A percentile compares a stretch with the other conserved stretches of the same genome.
phyloP scores from a whole-genome alignment of 35 echinoderm and acorn worm genomes.

The Lytechinus pictus region DNA sequence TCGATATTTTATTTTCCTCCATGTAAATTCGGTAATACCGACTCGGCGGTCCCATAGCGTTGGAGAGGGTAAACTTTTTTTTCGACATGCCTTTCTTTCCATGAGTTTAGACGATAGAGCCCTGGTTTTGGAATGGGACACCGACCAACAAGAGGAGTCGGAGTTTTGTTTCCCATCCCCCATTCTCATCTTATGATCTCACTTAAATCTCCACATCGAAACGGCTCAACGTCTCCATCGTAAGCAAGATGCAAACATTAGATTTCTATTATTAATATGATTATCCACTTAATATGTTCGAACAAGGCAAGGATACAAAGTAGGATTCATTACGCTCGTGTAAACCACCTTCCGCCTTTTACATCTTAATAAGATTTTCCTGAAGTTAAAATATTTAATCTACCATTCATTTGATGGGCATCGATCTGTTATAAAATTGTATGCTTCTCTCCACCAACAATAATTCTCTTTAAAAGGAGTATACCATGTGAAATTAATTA shows the following conservation, averaged over 20 bases:
- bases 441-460: neutral
- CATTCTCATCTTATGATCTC: neutral
- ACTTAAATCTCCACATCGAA: neutral
- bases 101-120: neutral
- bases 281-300: neutral
- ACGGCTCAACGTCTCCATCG: neutral
- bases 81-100: neutral
- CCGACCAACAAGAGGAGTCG: constrained; percentile 24
- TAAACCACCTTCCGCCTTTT: neutral
- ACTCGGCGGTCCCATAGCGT: constrained; percentile 23
- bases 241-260: neutral
- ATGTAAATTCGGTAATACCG: neutral
- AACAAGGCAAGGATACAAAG: neutral
- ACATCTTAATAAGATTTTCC: neutral
- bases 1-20: neutral
- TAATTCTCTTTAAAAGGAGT: neutral
- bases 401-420: neutral
- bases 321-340: neutral
- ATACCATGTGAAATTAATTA: neutral
- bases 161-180: constrained; percentile 18
- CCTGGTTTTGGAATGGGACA: neutral
- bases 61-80: neutral
- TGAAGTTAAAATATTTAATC: neutral
- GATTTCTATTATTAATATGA: neutral
- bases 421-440: neutral